Base-by-base conservation (phyloP, 1,140 invertebrate species). In the Metopolophium dirhodum region DNA sequence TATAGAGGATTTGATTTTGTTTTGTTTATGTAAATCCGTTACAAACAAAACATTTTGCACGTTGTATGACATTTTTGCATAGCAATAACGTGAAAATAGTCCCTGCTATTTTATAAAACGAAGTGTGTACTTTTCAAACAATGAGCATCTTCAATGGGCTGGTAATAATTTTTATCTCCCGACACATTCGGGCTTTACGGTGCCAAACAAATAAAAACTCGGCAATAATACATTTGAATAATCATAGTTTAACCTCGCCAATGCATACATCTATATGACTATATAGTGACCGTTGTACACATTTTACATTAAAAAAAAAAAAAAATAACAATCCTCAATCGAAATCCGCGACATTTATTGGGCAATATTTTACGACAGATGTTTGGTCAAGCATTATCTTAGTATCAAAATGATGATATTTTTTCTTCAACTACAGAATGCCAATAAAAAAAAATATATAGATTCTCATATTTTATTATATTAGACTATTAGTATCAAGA, bases 111-210 rank as follows among this genome's bases (percentile, higher is more conserved):
- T 85, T 57, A 86, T 93, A 54, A 93, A 93, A 82, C 68, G 49
- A 92, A 83, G 68, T 83, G 68, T 83, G 23, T 37, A 49, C 68
- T 83, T 37, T 83, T 35, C 90, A 45, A 92, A 93, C 91, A 93
- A 86, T 93, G 82, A 93, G n/a, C 49, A 41, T 93, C 91, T 93
- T 93, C 91, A 93, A 93, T 57, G 91, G 82, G 82, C 82, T 57
- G 49, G 77, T 54, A 93, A 85, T 93, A 93, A 93, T 85, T 93
- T 93, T 93, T 93, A 93, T 93, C 82, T 51, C 47, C 37, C 68
- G 91, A 92, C 91, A 92, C 91, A 86, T 93, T 93, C 37, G 91
- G 82, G 91, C 91, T 93, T 93, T 57, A 86, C 49, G 77, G 82
- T 93, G 91, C 91, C 91, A 93, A 86, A 85, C 51, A 83, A 93